Conservation (phyloP, 1,140 invertebrate species). For the Ostrea edulis region DNA sequence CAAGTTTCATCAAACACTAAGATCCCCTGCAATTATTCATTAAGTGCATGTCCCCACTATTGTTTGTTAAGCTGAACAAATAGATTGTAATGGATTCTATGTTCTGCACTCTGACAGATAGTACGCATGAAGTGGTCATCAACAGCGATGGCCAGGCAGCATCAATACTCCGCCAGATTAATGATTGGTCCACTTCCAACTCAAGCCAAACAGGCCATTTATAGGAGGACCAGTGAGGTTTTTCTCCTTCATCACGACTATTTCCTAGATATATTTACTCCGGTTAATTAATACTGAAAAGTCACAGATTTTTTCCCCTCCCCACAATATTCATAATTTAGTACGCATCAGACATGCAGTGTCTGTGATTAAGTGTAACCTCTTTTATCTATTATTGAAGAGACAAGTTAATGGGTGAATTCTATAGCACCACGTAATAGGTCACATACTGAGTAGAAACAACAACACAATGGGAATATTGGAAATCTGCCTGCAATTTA, state of each 20-base stretch:
- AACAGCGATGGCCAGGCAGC: background rate
- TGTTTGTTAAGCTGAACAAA: background rate
- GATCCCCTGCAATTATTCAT: background rate
- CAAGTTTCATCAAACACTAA: background rate
- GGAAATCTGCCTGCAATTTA: slow-evolving; percentile 6
- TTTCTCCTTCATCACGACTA: background rate
- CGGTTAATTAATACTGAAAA: background rate
- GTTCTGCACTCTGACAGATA: background rate
- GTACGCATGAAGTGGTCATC: background rate
- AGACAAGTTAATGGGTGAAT: slow-evolving; percentile 1
- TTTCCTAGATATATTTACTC: background rate
- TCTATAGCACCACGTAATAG: background rate
- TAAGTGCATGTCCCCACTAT: background rate
- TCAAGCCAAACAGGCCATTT: background rate
- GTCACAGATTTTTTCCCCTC: background rate
- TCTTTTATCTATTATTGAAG: slow-evolving; percentile 34
- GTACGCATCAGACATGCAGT: background rate
- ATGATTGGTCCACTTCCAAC: background rate
- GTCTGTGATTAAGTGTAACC: background rate
- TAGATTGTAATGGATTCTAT: slow-evolving; percentile 8
- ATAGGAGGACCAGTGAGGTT: background rate
- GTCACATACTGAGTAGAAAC: background rate
- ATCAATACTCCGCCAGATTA: background rate
- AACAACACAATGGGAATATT: background rate
- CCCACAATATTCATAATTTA: background rate